Evolutionary conservation across 2,888 invertebrate genomes (phyloP).

Genomic region (Melieria omissa): DNA sequence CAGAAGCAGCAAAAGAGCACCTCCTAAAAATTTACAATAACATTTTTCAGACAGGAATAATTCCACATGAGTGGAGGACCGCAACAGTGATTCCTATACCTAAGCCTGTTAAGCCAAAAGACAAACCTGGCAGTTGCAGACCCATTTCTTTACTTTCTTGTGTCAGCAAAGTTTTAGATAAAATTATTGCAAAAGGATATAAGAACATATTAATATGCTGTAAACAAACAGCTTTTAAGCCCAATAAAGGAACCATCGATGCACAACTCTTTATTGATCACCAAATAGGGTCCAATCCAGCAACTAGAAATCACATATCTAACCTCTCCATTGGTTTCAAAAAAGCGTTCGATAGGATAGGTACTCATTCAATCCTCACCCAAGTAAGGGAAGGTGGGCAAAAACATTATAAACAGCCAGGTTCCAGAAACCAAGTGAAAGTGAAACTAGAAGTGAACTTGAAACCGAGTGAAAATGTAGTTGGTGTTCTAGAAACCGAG

Average conservation of each 20-base stretch:
- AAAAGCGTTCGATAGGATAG: neutral
- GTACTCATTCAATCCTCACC: neutral
- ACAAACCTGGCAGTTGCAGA: neutral
- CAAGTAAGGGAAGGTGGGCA: neutral
- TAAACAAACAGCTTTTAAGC: neutral
- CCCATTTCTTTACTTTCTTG: too few species aligned
- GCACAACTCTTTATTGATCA: neutral
- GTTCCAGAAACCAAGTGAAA: too few species aligned
- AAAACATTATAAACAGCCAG: neutral
- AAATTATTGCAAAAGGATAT: neutral
- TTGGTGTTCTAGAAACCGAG: too few species aligned
- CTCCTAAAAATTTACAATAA: constrained; percentile 12
- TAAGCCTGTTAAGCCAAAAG: constrained; percentile 20
- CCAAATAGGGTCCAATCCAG: neutral
- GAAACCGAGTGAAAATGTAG: too few species aligned
- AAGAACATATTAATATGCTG: neutral
- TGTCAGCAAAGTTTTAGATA: too few species aligned
- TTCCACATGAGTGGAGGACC: constrained; percentile 23
- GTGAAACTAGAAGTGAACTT: too few species aligned
- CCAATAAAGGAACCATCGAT: neutral
- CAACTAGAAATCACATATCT: neutral
- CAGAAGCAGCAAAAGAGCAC: too few species aligned
- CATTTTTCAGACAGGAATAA: constrained; percentile 5
- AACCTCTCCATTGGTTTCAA: neutral
- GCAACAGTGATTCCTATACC: constrained; percentile 15